Percentiles rank a stretch among this genome's conserved stretches.
Conservation (phyloP, 2,888 invertebrate species). For the Diadegma fenestrale region DNA sequence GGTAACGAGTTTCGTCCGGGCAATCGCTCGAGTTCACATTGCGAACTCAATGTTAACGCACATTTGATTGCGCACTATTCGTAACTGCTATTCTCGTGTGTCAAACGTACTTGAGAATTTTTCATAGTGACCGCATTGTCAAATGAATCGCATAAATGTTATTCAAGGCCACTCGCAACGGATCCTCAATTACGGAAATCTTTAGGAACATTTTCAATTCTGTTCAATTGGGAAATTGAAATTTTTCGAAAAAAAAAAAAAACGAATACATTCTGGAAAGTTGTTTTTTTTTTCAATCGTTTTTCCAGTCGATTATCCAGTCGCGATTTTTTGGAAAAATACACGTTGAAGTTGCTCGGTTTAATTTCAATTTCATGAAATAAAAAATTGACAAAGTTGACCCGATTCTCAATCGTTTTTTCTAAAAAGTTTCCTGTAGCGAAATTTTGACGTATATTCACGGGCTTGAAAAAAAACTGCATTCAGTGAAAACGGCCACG, state of each 20-base stretch:
- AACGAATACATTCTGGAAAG: not conserved
- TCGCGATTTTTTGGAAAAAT: not conserved
- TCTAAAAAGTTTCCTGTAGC: too few relatives aligned
- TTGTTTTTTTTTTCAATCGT: not conserved
- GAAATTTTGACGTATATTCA: too few relatives aligned
- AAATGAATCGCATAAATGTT: slow-evolving; percentile 22
- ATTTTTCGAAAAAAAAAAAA: not conserved
- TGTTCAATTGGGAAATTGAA: not conserved
- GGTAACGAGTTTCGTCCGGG: slow-evolving; percentile 54
- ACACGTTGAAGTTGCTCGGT: too few relatives aligned
- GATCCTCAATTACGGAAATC: not conserved
- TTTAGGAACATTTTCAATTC: not conserved
- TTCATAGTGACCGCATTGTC: slow-evolving; percentile 5
- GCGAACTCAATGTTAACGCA: slow-evolving; percentile 17
- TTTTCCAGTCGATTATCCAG: not conserved
- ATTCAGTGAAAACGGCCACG: too few relatives aligned
- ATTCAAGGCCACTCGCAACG: slow-evolving; percentile 7
- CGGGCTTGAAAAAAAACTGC: too few relatives aligned
- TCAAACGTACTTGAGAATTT: slow-evolving; percentile 25
- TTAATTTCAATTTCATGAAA: not conserved
- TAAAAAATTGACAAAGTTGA: not conserved
- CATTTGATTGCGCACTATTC: slow-evolving; percentile 15
- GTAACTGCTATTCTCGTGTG: not conserved
- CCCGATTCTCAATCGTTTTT: not conserved
- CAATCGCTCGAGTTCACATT: slow-evolving; percentile 40